Evolutionary conservation across 2,797 vertebrate species (phyloP).

Genomic region (Nyctibius grandis): DNA sequence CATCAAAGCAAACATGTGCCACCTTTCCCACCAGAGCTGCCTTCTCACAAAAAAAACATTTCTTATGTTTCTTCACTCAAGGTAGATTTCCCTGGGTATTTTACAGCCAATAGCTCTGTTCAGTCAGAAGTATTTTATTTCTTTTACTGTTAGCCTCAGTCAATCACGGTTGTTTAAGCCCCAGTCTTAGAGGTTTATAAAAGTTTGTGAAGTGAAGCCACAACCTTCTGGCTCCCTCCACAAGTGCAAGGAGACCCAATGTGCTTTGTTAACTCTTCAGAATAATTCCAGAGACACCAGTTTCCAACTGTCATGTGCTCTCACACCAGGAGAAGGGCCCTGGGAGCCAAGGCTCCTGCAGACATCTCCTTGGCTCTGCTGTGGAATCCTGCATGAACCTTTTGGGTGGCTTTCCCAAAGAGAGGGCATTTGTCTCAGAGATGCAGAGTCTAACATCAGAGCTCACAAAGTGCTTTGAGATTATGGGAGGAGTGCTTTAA

Average conservation of each 20-base stretch:
- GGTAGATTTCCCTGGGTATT: neutral
- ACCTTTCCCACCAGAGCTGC: neutral
- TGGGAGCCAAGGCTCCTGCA: neutral
- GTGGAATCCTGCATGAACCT: neutral
- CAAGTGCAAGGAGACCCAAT: neutral
- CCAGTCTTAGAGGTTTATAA: neutral
- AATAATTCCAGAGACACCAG: neutral
- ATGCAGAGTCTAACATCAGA: neutral
- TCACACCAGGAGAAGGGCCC: neutral
- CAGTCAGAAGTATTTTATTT: neutral
- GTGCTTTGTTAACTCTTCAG: neutral
- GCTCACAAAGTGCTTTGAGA: neutral
- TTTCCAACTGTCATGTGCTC: neutral
- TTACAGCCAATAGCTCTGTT: neutral
- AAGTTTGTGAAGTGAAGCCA: neutral
- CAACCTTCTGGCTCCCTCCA: neutral
- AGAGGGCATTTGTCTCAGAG: neutral
- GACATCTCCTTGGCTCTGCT: neutral
- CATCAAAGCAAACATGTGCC: neutral
- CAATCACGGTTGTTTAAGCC: neutral
- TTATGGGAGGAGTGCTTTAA: neutral
- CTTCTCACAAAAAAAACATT: neutral
- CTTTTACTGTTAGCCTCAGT: neutral
- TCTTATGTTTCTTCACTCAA: neutral
- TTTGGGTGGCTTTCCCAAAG: neutral